Evolutionary conservation across 2,888 invertebrate genomes (phyloP), one percentile per base, ranked within the genome.

Genomic region (Acleris emargana): DNA sequence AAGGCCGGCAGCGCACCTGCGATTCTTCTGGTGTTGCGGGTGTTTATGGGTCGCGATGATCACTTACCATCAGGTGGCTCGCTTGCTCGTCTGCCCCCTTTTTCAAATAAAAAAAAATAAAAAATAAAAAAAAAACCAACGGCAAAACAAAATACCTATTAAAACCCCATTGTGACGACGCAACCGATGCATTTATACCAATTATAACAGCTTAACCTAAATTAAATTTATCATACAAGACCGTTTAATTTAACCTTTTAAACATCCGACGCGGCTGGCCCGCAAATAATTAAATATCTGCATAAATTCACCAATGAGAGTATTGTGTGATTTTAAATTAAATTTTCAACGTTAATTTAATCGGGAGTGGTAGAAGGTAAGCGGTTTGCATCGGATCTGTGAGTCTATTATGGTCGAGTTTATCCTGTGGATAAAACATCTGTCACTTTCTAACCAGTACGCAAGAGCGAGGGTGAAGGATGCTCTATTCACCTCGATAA

Each of bases 271-370:
- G 51, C n/a, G 64, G 63, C 62, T 51, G 57, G 32, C 59, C 61
- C 52, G 59, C 60, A 68, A 70, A 68, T 68, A 67, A 71, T 71
- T 71, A 68, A 70, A 71, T 49, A 68, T 63, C 64, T 58, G 45
- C 58, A 64, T 18, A 53, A 38, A 38, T 68, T 62, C 54, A 58
- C 51, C 38, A 25, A 28, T 28, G 28, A n/a, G 53, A 25, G 51
- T 25, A 16, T 22, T 51, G 25, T 2, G 20, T 6, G 51, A 22
- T 45, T 60, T 28, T 0, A 17, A 45, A 47, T 47, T 50, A 32
- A 50, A 58, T 50, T 22, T 22, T 50, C 5, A 16, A 17, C 5
- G 5, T 17, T 11, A 20, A 18, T 25, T 9, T 45, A n/a, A 45
- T 43, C 6, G 5, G 43, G 16, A 43, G 2, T n/a, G 38, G 38